Conservation (phyloP, 2,797 vertebrate genomes). For the Trachops cirrhosus region DNA sequence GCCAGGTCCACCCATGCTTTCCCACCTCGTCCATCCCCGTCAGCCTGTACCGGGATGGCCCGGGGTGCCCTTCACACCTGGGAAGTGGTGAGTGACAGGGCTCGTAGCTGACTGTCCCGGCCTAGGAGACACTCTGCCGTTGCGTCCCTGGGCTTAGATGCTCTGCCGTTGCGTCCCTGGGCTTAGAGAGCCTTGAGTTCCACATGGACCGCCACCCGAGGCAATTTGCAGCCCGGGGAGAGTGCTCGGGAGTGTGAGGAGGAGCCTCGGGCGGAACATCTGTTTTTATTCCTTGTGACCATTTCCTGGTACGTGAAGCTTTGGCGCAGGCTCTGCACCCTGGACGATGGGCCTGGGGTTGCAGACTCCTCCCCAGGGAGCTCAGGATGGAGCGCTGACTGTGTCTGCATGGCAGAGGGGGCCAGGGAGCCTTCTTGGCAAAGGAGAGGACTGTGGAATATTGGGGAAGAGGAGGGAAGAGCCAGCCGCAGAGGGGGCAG, state of each 20-base stretch:
- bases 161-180: not conserved
- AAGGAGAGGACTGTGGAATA: not conserved
- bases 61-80: accelerated
- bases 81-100: not conserved
- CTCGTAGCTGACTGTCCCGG: accelerated
- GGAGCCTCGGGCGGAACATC: not conserved
- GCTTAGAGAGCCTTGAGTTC: not conserved
- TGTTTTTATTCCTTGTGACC: not conserved
- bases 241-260: accelerated
- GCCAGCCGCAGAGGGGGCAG: accelerated
- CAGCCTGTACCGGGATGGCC: accelerated
- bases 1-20: accelerated
- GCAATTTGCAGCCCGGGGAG: not conserved
- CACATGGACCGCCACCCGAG: not conserved
- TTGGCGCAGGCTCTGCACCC: accelerated
- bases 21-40: not conserved
- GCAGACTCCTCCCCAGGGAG: not conserved
- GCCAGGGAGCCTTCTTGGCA: not conserved
- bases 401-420: accelerated
- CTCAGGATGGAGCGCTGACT: accelerated
- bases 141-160: not conserved
- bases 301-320: not conserved
- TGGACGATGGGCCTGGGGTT: accelerated
- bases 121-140: accelerated
- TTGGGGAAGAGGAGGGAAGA: not conserved